These are phyloP conservation scores for Zosterops borbonicus DNA, from an alignment of 2,113 vertebrate genomes.

Conservation along the genomic window DNA sequence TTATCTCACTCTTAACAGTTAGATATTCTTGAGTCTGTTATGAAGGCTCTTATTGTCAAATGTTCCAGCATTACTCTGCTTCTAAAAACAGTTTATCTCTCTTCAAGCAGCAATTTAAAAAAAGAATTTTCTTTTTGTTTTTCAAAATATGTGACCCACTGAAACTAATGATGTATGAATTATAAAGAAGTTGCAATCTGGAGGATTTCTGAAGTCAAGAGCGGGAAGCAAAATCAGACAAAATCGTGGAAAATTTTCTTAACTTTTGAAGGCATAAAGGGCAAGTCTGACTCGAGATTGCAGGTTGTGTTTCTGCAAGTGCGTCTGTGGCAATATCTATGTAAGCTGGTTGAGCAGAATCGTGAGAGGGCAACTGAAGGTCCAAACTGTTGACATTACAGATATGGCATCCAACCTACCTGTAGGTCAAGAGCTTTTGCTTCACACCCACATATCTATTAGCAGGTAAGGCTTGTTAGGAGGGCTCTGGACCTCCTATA, in stretches of 20 bases:
- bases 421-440: neutral
- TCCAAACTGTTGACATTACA: neutral
- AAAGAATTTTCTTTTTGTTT: neutral
- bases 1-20: neutral
- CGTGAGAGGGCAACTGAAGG: neutral
- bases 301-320: neutral
- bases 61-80: neutral
- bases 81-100: neutral
- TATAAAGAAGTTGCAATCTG: neutral
- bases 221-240: neutral
- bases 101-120: neutral
- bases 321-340: neutral
- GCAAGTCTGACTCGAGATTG: neutral
- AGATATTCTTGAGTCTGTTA: neutral
- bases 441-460: neutral
- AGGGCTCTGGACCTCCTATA: neutral
- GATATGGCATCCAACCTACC: accelerated
- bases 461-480: neutral
- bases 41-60: neutral
- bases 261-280: neutral
- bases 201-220: neutral
- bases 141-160: neutral
- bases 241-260: neutral
- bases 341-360: neutral
- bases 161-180: neutral